A percentile compares a stretch with the other conserved stretches of the same genome.
Conservation (phyloP, 2,888 invertebrate species). For the Endotricha flammealis region DNA sequence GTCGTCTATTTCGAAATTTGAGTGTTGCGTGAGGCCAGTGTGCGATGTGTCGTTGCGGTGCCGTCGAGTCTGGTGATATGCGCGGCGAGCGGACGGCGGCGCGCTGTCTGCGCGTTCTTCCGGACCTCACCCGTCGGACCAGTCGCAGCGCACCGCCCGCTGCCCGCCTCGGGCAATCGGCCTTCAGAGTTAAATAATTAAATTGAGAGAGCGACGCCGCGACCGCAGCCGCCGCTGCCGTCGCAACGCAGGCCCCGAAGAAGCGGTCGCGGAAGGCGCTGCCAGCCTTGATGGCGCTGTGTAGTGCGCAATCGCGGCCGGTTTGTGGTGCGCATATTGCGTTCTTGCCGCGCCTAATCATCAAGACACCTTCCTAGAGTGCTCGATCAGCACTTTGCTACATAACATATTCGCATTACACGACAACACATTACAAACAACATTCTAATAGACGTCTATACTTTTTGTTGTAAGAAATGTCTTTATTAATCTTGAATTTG, state of each 20-base stretch:
- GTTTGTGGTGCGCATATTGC: constrained; percentile 65
- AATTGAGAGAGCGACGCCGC: constrained; percentile 60
- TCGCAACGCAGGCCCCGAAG: constrained; percentile 53
- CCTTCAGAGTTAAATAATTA: constrained; percentile 75
- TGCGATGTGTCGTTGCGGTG: constrained; percentile 71
- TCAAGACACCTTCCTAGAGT: constrained; percentile 52
- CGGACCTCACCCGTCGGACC: constrained; percentile 74
- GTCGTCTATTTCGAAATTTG: constrained; percentile 72
- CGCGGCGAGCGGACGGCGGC: constrained; percentile 65
- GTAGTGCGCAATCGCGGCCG: constrained; percentile 73
- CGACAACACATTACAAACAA: too few relatives aligned
- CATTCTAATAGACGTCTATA: too few relatives aligned
- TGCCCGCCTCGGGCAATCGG: constrained; percentile 74
- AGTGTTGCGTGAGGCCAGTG: constrained; percentile 62
- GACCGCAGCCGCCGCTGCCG: constrained; percentile 30
- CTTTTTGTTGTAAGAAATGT: too few relatives aligned
- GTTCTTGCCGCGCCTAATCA: constrained; percentile 60
- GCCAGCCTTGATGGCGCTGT: constrained; percentile 75
- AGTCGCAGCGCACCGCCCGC: constrained; percentile 71
- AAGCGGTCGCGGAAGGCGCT: constrained; percentile 69
- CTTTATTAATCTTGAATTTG: too few relatives aligned
- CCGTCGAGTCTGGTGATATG: constrained; percentile 66
- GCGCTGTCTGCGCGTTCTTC: constrained; percentile 74
- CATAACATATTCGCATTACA: too few relatives aligned
- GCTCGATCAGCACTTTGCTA: constrained; percentile 38